These are phyloP conservation scores for Popillia japonica DNA, from an alignment of 1,140 invertebrate species.

Conservation along the genomic window DNA sequence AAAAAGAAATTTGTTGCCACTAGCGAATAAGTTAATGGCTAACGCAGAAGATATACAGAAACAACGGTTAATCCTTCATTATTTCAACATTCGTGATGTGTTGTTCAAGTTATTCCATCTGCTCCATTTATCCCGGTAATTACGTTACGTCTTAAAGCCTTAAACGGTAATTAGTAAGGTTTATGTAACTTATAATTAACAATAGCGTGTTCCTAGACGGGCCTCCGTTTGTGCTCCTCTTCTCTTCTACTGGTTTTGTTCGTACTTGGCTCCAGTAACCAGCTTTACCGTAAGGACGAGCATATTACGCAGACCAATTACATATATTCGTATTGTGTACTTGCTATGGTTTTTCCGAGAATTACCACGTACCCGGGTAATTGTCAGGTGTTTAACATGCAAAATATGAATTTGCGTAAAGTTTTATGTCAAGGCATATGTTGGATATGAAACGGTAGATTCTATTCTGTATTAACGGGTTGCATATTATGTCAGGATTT, in stretches of 20 bases:
- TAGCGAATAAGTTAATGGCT: no score
- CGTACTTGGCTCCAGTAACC: background rate
- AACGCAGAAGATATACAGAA: no score
- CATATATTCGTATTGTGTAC: no score
- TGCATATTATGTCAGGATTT: no score
- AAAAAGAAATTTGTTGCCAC: no score
- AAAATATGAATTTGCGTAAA: background rate
- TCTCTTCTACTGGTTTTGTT: background rate
- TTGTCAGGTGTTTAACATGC: background rate
- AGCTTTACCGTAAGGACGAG: background rate
- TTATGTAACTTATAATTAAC: conserved; percentile 7
- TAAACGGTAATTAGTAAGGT: conserved; percentile 5
- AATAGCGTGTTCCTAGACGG: conserved; percentile 9
- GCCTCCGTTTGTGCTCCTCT: background rate
- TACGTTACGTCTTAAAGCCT: background rate
- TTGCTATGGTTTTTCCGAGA: background rate
- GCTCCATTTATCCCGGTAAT: background rate
- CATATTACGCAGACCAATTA: background rate
- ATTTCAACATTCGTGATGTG: background rate
- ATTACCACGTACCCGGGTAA: background rate
- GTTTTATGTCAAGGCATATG: background rate
- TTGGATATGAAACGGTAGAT: no score
- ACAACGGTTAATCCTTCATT: background rate
- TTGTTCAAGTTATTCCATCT: background rate
- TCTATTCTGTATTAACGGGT: no score